Conservation (phyloP, 2,113 vertebrate species). For the Scomber scombrus region DNA sequence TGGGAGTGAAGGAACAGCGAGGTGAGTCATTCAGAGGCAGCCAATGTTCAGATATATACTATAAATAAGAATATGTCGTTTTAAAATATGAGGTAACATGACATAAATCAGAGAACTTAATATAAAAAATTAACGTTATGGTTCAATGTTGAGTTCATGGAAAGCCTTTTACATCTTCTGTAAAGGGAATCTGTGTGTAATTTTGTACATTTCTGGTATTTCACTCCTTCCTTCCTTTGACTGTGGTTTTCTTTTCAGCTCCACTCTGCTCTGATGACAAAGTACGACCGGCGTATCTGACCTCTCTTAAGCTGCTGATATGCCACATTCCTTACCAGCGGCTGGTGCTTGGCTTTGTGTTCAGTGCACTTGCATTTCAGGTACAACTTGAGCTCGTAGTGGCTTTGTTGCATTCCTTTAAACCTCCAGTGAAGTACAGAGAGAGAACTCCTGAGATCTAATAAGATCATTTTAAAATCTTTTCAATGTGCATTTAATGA, state of each 20-base stretch:
- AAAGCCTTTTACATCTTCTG: too few relatives aligned
- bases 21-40: slow-evolving; percentile 63
- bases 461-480: neutral
- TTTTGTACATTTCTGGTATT: neutral
- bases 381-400: slow-evolving; percentile 34
- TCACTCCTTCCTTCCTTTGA: too few relatives aligned
- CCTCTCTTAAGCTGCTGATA: slow-evolving; percentile 68
- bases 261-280: slow-evolving; percentile 25
- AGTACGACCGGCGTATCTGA: slow-evolving; percentile 46
- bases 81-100: neutral
- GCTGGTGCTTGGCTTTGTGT: slow-evolving; percentile 78
- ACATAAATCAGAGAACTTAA: neutral
- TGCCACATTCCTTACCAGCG: slow-evolving; percentile 73
- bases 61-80: neutral
- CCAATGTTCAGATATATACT: neutral
- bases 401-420: neutral
- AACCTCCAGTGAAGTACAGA: neutral
- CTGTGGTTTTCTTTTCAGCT: slow-evolving; percentile 52
- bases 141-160: too few relatives aligned
- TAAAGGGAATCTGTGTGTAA: neutral
- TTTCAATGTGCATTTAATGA: neutral
- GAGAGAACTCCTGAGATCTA: neutral
- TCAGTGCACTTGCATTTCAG: slow-evolving; percentile 75
- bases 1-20: slow-evolving; percentile 83
- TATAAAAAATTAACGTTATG: too few relatives aligned